phyloP scores from a whole-genome alignment of 2,113 vertebrate genomes.

The Loxodonta africana region DNA sequence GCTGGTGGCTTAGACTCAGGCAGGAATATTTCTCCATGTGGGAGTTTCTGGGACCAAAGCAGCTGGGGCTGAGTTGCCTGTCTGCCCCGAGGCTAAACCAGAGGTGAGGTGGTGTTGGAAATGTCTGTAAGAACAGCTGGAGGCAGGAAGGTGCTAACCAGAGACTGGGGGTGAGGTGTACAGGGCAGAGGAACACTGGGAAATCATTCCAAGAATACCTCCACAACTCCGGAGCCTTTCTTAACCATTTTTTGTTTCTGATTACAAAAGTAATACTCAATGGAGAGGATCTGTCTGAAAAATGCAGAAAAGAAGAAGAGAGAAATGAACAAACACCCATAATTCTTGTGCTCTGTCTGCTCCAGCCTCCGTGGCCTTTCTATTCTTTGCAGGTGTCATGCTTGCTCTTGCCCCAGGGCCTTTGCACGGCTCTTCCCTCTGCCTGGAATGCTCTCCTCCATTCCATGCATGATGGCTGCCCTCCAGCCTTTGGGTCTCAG shows the following conservation, averaged over 20 bases:
- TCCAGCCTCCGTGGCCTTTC: neutral
- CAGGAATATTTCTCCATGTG: neutral
- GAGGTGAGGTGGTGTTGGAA: neutral
- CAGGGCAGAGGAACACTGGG: neutral
- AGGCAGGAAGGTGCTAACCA: neutral
- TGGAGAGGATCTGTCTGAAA: neutral
- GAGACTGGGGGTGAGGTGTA: neutral
- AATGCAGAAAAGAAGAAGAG: neutral
- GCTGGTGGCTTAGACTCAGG: neutral
- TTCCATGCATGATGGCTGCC: neutral
- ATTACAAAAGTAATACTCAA: neutral
- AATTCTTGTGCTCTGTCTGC: neutral
- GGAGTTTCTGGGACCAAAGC: neutral
- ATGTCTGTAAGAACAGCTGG: neutral
- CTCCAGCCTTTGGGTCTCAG: neutral
- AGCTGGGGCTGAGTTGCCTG: neutral
- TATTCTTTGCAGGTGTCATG: neutral
- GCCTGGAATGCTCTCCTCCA: neutral
- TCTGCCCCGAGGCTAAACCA: neutral
- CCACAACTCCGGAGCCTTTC: neutral
- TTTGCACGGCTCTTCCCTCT: neutral
- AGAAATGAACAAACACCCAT: too few relatives aligned
- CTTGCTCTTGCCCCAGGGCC: neutral
- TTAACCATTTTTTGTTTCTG: neutral
- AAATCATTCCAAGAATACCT: neutral